phyloP scores from a whole-genome alignment of 2,797 vertebrate species.

The Sarcophilus harrisii region DNA sequence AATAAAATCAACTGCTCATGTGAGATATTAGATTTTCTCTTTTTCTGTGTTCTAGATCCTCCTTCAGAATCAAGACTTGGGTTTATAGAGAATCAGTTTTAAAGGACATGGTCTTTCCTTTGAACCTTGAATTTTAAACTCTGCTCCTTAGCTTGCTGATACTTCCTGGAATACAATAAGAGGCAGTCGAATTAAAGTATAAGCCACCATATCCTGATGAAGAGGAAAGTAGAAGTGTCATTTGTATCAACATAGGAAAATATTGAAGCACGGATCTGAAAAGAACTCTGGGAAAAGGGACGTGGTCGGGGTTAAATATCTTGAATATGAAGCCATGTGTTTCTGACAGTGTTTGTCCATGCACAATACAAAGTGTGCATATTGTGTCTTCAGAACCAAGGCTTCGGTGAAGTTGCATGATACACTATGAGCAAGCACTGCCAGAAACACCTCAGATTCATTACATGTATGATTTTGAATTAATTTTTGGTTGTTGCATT shows the following conservation, averaged over 20 bases:
- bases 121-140: not conserved
- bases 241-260: not conserved
- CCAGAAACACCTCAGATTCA: too few species aligned
- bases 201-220: not conserved
- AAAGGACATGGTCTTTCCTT: not conserved
- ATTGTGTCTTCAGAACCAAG: too few species aligned
- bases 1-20: not conserved
- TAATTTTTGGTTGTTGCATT: too few species aligned
- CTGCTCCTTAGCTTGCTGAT: not conserved
- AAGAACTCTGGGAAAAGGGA: not conserved
- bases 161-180: not conserved
- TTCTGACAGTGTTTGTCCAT: too few species aligned
- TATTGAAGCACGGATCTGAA: not conserved
- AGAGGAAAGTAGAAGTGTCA: not conserved
- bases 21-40: not conserved
- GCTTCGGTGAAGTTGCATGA: too few species aligned
- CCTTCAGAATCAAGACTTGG: not conserved
- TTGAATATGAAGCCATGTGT: too few species aligned
- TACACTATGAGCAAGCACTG: too few species aligned
- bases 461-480: too few species aligned
- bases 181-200: not conserved
- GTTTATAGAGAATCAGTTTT: not conserved
- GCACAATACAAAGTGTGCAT: too few species aligned
- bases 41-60: not conserved
- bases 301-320: not conserved